Percentiles rank a stretch among this genome's conserved stretches.
These are phyloP conservation scores for Rhyacophila brunnea DNA, from an alignment of 1,140 invertebrate genomes.

Conservation along the genomic window DNA sequence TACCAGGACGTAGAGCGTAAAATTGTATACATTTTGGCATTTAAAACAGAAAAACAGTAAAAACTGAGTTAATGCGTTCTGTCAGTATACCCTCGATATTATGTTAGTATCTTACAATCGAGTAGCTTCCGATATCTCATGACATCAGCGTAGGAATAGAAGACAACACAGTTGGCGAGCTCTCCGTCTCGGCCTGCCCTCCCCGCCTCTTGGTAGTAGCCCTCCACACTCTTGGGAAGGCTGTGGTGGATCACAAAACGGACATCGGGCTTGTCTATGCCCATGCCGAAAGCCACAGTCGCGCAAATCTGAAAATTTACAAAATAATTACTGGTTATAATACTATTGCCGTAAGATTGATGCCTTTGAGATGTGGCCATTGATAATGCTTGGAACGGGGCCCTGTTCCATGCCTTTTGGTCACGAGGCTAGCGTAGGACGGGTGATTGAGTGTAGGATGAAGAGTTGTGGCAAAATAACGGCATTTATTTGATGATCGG, in stretches of 20 bases:
- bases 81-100: too few species aligned
- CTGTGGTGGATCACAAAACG: slow-evolving; percentile 90
- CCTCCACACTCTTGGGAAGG: slow-evolving; percentile 93
- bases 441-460: too few species aligned
- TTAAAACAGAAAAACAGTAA: too few species aligned
- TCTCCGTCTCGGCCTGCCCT: slow-evolving; percentile 91
- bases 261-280: slow-evolving; percentile 95
- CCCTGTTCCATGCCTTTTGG: too few species aligned
- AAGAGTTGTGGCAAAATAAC: too few species aligned
- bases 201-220: slow-evolving; percentile 98
- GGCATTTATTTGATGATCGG: too few species aligned
- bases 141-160: slow-evolving; percentile 84
- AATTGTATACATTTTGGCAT: too few species aligned
- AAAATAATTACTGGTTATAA: slow-evolving; percentile 8
- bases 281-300: slow-evolving; percentile 97
- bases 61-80: too few species aligned
- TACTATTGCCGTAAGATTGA: too few species aligned
- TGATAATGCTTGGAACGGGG: too few species aligned
- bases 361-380: neutral
- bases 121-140: slow-evolving; percentile 73
- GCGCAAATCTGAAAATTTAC: slow-evolving; percentile 72
- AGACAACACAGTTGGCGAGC: slow-evolving; percentile 79
- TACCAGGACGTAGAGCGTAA: too few species aligned
- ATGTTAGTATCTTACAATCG: slow-evolving; percentile 69
- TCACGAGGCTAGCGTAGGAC: too few species aligned